Percentiles rank a stretch among this genome's conserved stretches.
These are phyloP conservation scores for Octodon degus DNA, from an alignment of 2,113 vertebrate species.

Conservation along the genomic window DNA sequence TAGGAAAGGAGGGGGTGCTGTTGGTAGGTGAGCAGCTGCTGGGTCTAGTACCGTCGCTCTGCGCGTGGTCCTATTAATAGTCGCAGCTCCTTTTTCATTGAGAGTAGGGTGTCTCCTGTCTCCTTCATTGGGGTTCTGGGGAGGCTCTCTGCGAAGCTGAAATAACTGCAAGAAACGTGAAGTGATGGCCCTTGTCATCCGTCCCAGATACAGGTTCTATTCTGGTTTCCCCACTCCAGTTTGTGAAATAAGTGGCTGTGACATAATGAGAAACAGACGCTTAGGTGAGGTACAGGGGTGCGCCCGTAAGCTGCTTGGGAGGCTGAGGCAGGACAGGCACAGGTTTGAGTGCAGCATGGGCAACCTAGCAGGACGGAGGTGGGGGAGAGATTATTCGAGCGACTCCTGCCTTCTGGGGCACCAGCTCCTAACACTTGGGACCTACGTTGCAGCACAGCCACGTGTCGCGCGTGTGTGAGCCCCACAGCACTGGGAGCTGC, in stretches of 20 bases:
- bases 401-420: background rate
- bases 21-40: background rate
- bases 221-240: background rate
- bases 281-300: background rate
- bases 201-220: background rate
- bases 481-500: too few species aligned
- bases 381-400: too few species aligned
- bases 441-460: too few species aligned
- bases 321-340: background rate
- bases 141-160: conserved; percentile 9
- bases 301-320: background rate
- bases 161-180: background rate
- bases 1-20: background rate
- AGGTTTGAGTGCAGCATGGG: background rate
- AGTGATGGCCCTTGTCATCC: background rate
- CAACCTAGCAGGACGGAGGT: background rate
- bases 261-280: background rate
- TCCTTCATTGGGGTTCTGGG: background rate
- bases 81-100: conserved; percentile 16
- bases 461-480: too few species aligned
- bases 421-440: too few species aligned
- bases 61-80: background rate
- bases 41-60: background rate
- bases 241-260: background rate
- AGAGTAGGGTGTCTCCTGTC: background rate